Evolutionary conservation across 1,140 invertebrate species (phyloP), one percentile per base, ranked within the genome.

Genomic region (Leptinotarsa texana): DNA sequence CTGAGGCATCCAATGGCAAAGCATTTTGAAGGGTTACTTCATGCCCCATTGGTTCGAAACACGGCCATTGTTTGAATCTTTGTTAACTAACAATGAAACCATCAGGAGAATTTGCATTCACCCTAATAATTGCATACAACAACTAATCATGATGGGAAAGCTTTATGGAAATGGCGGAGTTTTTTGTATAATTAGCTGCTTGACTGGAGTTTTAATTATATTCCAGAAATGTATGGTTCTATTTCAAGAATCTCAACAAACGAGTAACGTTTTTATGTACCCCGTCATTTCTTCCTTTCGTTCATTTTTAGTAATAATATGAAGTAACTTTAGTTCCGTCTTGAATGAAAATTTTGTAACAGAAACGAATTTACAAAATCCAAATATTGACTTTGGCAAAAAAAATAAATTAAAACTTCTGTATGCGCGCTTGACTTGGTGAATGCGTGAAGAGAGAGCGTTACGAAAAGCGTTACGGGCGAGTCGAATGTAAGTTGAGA

Each of bases 11-110:
- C 80, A 81, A 81, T 81, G 63, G 76, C 72, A 71, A 71, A 78
- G 49, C 73, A 74, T 78, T 76, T 76, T 75, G 76, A 80, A 81
- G 80, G 78, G 80, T 80, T 81, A 80, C 80, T 81, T 81, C 77
- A 80, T 78, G 74, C 78, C 80, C 80, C 77, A 81, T 81, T 81
- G 80, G 80, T 74, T 78, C 77, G 78, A 74, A 80, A 81, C 77
- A 81, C 80, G 77, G 79, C 78, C 80, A 81, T 81, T 81, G 80
- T 81, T 76, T 65, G 73, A 51, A 70, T 73, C 74, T 70, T 80
- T 80, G 80, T 80, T 77, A 69, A 80, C 72, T 75, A 77, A 80
- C 80, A 80, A 80, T 77, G 74, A 72, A 73, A 63, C 76, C 74
- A 78, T 80, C 80, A 81, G 78, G 72, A 73, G 75, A 67, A 78